Base-by-base conservation (phyloP, 1,140 invertebrate genomes). In the Scaptomyza pallida region DNA sequence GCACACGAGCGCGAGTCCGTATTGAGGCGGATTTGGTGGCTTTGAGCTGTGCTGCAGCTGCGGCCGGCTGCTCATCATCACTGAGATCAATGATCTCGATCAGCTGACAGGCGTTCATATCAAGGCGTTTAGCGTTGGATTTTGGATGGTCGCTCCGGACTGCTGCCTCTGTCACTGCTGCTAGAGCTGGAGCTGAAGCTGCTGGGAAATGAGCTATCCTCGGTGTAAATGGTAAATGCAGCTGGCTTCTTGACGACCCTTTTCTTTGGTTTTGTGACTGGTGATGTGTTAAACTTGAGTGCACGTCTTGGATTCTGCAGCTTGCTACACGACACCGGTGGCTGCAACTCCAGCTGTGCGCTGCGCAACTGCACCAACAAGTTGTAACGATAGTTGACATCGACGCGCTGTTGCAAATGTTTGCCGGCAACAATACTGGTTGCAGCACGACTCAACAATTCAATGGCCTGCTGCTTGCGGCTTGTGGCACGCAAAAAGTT, bases 71-170 rank as follows among this genome's bases (percentile, higher is more conserved):
- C 0, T 72, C 82, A 0, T 73, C 74, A 41, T 86, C 81, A 54
- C 74, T 88, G 4, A 62, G 35, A 15, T 74, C 72, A 3, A 70
- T 48, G 37, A 54, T 21, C 21, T 21, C 21, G 21, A 21, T 26
- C 3, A 72, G 10, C 41, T 89, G 82, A 17, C 82, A 88, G 19
- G 75, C 16, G 41, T 88, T 81, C 2, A 88, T 19, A 44, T 82
- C 72, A 0, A 60, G 12, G 5, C 57, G 40, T 37, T 70, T 59
- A 12, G 1, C n/a, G 9, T 13, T 23, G 23, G 21, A 6, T 2
- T 17, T 43, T 47, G 4, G 26, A 12, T n/a, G 10, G 17, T 3
- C 55, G 23, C 23, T 61, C 56, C 1, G 48, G 19, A 19, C 50
- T 60, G 50, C 43, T 56, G 40, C 2, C 19, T 1, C 3, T 17